Conservation (phyloP, 1,140 invertebrate genomes). For the Venustaconcha ellipsiformis region DNA sequence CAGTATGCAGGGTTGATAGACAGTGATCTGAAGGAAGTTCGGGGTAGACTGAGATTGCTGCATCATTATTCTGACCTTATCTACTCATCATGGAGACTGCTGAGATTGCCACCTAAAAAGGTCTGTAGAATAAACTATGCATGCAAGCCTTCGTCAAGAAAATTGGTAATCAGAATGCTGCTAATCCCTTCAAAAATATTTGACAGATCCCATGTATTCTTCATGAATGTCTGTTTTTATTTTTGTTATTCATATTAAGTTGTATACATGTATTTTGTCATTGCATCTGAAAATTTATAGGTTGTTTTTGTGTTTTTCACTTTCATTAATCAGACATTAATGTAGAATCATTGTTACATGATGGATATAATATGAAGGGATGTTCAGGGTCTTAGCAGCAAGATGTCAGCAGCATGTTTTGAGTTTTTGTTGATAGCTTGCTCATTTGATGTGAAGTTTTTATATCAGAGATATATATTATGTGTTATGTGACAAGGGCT, state of each 20-base stretch:
- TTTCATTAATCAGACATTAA: too few relatives aligned
- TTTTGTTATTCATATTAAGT: background rate
- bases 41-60: slow-evolving; percentile 73
- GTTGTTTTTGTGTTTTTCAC: too few relatives aligned
- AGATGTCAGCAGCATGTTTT: too few relatives aligned
- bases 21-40: slow-evolving; percentile 71
- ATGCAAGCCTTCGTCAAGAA: background rate
- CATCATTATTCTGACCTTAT: slow-evolving; percentile 77
- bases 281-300: too few relatives aligned
- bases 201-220: background rate
- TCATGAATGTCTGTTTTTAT: background rate
- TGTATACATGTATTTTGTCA: too few relatives aligned
- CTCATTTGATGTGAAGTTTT: too few relatives aligned
- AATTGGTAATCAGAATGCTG: background rate
- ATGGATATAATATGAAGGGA: too few relatives aligned
- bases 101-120: slow-evolving; percentile 69
- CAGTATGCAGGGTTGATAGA: slow-evolving; percentile 74
- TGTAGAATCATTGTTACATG: too few relatives aligned
- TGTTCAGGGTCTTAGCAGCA: too few relatives aligned
- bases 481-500: too few relatives aligned
- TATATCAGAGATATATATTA: too few relatives aligned
- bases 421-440: too few relatives aligned
- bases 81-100: slow-evolving; percentile 76
- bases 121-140: slow-evolving; percentile 21
- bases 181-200: background rate